A percentile compares a stretch with the other conserved stretches of the same genome.
phyloP scores from a whole-genome alignment of 2,797 vertebrate genomes.

The Malurus leucopterus region DNA sequence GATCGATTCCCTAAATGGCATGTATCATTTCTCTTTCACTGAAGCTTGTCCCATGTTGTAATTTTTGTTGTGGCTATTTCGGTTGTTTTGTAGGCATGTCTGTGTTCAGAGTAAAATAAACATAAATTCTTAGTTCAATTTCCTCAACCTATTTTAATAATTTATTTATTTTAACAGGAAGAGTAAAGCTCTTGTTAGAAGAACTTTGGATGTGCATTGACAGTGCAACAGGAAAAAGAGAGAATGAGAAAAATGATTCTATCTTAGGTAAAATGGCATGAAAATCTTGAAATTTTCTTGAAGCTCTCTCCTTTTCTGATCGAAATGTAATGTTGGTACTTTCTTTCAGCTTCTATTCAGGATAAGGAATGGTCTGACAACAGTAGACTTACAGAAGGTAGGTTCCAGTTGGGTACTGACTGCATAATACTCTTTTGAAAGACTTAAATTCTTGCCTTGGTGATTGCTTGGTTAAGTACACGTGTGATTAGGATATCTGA shows the following conservation, averaged over 20 bases:
- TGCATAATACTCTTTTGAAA: neutral
- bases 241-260: constrained; percentile 38
- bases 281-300: neutral
- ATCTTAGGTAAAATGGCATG: constrained; percentile 49
- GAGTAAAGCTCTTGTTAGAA: constrained; percentile 82
- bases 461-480: neutral
- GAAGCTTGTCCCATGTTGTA: neutral
- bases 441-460: neutral
- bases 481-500: neutral
- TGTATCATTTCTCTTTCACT: neutral
- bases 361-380: neutral
- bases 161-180: constrained; percentile 73
- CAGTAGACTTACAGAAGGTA: neutral
- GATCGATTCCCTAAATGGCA: neutral
- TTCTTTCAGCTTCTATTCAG: neutral
- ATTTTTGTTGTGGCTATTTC: neutral
- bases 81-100: neutral
- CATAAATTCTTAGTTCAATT: neutral
- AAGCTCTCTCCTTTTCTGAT: neutral
- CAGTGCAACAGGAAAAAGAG: constrained; percentile 62
- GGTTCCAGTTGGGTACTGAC: neutral
- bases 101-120: neutral
- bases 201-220: constrained; percentile 90
- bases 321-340: neutral
- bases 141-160: neutral